Conservation (phyloP, 2,888 invertebrate species). For the Hermodice carunculata region DNA sequence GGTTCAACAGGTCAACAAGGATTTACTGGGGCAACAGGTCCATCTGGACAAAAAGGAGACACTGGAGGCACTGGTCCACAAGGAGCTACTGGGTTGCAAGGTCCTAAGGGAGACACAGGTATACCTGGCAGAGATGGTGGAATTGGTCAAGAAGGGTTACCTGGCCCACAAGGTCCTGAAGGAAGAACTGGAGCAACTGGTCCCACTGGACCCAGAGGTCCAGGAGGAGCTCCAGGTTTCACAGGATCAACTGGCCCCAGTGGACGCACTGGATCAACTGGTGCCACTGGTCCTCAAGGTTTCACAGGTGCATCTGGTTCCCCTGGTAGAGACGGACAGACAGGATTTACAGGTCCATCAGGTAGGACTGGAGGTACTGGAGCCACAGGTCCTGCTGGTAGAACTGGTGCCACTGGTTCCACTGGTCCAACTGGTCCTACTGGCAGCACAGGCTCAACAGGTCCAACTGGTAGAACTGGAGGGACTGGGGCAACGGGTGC, state of each 20-base stretch:
- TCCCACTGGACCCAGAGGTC: background rate
- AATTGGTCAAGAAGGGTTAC: background rate
- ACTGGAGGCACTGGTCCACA: constrained; percentile 1
- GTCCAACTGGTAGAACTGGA: background rate
- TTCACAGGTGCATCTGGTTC: background rate
- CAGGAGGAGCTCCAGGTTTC: background rate
- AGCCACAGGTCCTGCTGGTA: background rate
- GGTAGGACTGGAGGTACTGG: background rate
- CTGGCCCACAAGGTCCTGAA: background rate
- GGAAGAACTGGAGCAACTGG: constrained; percentile 5
- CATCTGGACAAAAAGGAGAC: background rate
- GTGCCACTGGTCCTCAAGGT: background rate
- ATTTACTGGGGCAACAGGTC: constrained; percentile 4
- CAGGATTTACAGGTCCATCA: background rate
- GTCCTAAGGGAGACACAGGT: background rate
- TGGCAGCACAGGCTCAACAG: background rate
- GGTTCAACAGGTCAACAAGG: background rate
- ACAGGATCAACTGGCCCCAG: background rate
- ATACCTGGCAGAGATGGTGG: background rate
- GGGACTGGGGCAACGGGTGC: background rate
- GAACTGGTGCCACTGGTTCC: background rate
- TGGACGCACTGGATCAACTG: constrained; percentile 11
- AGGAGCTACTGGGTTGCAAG: background rate
- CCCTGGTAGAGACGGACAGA: background rate
- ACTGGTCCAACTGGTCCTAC: background rate